Evolutionary conservation across 2,113 vertebrate genomes (phyloP).

Genomic region (Struthidea cinerea): DNA sequence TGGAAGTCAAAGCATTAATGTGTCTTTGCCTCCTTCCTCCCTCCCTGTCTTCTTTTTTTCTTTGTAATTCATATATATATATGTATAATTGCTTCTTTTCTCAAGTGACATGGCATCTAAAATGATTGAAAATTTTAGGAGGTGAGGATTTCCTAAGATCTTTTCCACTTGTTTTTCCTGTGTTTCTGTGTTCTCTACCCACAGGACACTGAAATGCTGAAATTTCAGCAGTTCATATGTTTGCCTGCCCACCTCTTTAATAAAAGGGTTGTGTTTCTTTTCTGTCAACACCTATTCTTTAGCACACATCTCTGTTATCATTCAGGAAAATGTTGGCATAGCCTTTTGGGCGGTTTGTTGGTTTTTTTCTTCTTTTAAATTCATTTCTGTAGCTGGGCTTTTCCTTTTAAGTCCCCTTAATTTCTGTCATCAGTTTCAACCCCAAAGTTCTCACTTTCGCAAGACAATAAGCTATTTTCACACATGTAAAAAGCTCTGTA

Average conservation of each 20-base stretch:
- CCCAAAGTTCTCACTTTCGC: not conserved
- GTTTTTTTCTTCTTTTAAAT: not conserved
- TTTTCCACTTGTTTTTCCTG: not conserved
- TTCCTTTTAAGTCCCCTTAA: conserved; percentile 26
- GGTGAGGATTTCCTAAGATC: not conserved
- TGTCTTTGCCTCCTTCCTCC: not conserved
- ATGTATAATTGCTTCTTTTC: not conserved
- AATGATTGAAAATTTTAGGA: conserved; percentile 10
- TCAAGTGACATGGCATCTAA: not conserved
- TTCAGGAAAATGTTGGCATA: conserved; percentile 55
- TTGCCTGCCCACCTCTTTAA: conserved; percentile 50
- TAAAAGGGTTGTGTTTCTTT: conserved; percentile 58
- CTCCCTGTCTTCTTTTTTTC: not conserved
- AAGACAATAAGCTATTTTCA: conserved; percentile 47
- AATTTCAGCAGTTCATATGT: conserved; percentile 56
- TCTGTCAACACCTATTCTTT: conserved; percentile 64
- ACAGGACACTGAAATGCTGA: conserved; percentile 7
- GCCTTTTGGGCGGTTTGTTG: not conserved
- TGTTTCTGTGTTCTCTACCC: not conserved
- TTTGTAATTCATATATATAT: not conserved
- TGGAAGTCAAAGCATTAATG: conserved; percentile 38
- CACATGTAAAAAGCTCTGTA: not conserved
- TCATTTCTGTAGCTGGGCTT: not conserved
- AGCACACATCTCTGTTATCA: conserved; percentile 55
- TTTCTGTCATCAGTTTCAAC: conserved; percentile 27